Evolutionary conservation across 1,140 invertebrate genomes (phyloP).

Genomic region (Scaptomyza montana): DNA sequence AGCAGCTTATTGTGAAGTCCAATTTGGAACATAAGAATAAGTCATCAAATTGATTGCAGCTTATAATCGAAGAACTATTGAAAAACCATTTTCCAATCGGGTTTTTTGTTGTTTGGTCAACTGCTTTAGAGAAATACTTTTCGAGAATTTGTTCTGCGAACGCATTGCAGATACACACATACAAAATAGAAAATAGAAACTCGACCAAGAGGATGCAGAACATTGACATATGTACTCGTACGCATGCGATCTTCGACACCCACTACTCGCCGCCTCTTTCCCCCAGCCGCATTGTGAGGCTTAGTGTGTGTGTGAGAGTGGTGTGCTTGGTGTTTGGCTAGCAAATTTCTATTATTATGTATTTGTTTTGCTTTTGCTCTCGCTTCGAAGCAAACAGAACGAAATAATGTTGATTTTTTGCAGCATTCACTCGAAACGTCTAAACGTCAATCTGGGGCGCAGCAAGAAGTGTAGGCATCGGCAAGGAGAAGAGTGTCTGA

Average conservation of each 20-base stretch:
- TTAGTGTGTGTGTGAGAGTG: background rate
- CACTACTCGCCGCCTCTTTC: background rate
- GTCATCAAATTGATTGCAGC: background rate
- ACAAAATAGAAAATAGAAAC: background rate
- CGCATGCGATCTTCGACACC: slow-evolving; percentile 4
- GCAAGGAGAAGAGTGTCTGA: background rate
- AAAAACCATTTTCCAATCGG: background rate
- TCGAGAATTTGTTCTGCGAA: background rate
- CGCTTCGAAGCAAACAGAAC: slow-evolving; percentile 31
- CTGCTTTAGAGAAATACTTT: background rate
- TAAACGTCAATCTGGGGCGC: slow-evolving; percentile 46
- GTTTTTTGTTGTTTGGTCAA: background rate
- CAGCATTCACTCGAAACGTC: slow-evolving; percentile 55
- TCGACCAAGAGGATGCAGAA: background rate
- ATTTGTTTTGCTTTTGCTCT: slow-evolving; percentile 50
- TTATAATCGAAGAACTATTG: slow-evolving; percentile 2
- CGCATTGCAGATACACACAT: background rate
- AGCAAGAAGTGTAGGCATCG: background rate
- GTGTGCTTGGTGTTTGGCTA: slow-evolving; percentile 10
- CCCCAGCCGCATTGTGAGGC: background rate
- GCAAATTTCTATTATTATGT: slow-evolving; percentile 57
- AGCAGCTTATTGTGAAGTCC: background rate
- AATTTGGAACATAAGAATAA: background rate
- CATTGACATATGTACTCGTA: slow-evolving; percentile 4
- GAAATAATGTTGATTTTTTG: slow-evolving; percentile 55